These are phyloP conservation scores for Amphiduros pacificus DNA, from an alignment of 2,888 invertebrate genomes.

Conservation along the genomic window DNA sequence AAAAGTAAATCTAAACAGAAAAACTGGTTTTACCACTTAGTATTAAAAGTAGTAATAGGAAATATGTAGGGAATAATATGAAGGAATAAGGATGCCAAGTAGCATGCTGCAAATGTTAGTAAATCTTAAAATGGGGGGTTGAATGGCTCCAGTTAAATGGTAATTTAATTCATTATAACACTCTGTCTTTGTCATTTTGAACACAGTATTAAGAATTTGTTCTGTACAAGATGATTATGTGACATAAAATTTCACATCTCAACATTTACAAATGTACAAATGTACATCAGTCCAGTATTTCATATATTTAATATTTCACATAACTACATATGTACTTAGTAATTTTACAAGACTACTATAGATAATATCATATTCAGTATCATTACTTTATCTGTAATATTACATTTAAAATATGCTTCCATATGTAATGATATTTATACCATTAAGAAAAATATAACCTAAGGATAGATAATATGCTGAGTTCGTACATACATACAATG, in stretches of 20 bases:
- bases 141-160: too few relatives aligned
- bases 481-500: conserved; percentile 8
- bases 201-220: conserved; percentile 1
- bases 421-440: conserved; percentile 13
- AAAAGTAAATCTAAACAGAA: too few relatives aligned
- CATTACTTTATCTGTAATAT: conserved; percentile 7
- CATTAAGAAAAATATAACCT: conserved; percentile 17
- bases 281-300: conserved; percentile 14
- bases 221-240: conserved; percentile 11
- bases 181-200: conserved; percentile 3
- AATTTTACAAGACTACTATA: conserved; percentile 14
- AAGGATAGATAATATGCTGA: conserved; percentile 9
- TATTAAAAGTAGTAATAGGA: too few relatives aligned
- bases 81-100: too few relatives aligned
- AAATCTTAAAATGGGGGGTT: too few relatives aligned
- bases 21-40: too few relatives aligned
- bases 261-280: conserved; percentile 21
- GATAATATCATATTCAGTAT: too few relatives aligned
- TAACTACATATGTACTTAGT: conserved; percentile 5
- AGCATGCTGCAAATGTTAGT: too few relatives aligned
- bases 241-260: not conserved
- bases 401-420: conserved; percentile 10
- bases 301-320: conserved; percentile 5
- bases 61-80: too few relatives aligned
- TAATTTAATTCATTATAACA: too few relatives aligned